Percentiles rank a stretch among this genome's conserved stretches.
Conservation (phyloP, 2,888 invertebrate species). For the Patella pellucida region DNA sequence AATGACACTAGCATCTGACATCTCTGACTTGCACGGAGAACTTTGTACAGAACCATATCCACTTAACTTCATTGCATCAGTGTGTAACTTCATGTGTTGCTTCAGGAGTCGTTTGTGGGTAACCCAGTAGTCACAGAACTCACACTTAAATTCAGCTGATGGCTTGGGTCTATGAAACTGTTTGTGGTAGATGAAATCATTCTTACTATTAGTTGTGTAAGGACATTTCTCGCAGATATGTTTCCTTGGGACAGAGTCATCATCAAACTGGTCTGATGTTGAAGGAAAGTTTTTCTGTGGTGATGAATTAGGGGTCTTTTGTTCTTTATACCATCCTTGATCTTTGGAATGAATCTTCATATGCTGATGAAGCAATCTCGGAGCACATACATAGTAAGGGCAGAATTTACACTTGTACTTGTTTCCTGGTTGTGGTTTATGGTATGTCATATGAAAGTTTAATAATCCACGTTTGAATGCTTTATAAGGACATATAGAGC, state of each 20-base stretch:
- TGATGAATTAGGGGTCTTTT: constrained; percentile 31
- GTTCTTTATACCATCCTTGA: constrained; percentile 24
- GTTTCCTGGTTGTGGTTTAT: constrained; percentile 78
- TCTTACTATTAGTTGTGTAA: constrained; percentile 87
- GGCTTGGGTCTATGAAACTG: constrained; percentile 83
- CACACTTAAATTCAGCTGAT: constrained; percentile 84
- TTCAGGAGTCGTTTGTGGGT: constrained; percentile 84
- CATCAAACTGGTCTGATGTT: constrained; percentile 4
- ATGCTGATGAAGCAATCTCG: constrained; percentile 77
- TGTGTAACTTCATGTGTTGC: constrained; percentile 85
- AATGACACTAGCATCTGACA: constrained; percentile 51
- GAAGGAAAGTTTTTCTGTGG: constrained; percentile 28
- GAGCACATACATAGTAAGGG: constrained; percentile 80
- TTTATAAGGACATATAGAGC: constrained; percentile 81
- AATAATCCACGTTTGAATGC: constrained; percentile 61
- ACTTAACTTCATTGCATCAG: constrained; percentile 24
- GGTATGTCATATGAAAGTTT: constrained; percentile 77
- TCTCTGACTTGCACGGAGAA: constrained; percentile 62
- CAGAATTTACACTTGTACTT: constrained; percentile 86
- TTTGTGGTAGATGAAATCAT: constrained; percentile 88
- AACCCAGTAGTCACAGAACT: constrained; percentile 85
- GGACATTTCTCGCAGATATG: constrained; percentile 87
- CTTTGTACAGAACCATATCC: constrained; percentile 30
- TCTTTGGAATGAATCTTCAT: constrained; percentile 66
- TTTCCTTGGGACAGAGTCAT: constrained; percentile 72